Conservation (phyloP, 1,140 invertebrate species). For the Chymomyza costata region DNA sequence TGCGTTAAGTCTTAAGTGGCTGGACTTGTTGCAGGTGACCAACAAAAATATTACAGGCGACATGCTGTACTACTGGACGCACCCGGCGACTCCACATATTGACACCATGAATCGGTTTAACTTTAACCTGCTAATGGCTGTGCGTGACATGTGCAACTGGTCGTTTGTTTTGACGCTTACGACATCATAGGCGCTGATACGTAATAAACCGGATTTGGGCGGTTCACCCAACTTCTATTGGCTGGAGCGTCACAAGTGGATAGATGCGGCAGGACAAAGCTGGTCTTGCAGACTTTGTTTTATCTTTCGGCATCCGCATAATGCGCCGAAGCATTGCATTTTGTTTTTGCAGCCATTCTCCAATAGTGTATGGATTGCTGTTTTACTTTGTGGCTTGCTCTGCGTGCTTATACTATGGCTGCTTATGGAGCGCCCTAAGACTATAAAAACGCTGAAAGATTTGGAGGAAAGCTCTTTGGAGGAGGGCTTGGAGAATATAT, state of each 20-base stretch:
- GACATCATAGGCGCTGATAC: conserved; percentile 79
- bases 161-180: conserved; percentile 77
- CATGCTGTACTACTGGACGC: conserved; percentile 77
- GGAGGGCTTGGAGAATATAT: conserved; percentile 79
- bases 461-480: conserved; percentile 79
- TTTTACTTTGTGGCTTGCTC: conserved; percentile 61
- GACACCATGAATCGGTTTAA: conserved; percentile 81
- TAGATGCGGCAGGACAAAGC: conserved; percentile 79
- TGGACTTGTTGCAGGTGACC: conserved; percentile 74
- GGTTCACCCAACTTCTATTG: conserved; percentile 79
- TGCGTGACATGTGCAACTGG: conserved; percentile 80
- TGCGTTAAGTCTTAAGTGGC: too few species aligned
- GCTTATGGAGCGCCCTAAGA: conserved; percentile 79
- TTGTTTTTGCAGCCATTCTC: conserved; percentile 79
- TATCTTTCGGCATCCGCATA: conserved; percentile 82
- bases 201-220: conserved; percentile 79
- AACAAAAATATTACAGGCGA: conserved; percentile 76
- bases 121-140: conserved; percentile 77
- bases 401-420: conserved; percentile 64
- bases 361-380: conserved; percentile 77
- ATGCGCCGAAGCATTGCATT: conserved; percentile 78
- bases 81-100: conserved; percentile 76
- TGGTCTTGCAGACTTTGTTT: conserved; percentile 78
- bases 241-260: conserved; percentile 77
- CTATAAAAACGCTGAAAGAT: conserved; percentile 80